These are phyloP conservation scores for Apostichopus parvimensis DNA, from an alignment of 35 echinoderm and acorn worm genomes.

Conservation along the genomic window DNA sequence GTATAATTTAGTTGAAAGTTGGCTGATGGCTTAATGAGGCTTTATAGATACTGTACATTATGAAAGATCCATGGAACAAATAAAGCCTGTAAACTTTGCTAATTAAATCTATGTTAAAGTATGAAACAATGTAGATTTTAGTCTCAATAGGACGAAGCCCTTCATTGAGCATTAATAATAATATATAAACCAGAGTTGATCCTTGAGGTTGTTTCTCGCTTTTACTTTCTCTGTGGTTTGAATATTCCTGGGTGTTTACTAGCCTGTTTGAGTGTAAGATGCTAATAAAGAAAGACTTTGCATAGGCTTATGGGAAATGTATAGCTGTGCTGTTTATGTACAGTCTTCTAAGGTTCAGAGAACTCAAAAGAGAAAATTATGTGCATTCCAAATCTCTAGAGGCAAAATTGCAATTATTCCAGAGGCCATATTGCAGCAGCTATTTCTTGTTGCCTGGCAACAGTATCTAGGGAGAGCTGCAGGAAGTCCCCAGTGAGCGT, in stretches of 20 bases:
- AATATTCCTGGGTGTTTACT: slow-evolving; percentile 21
- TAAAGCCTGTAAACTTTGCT: too few species aligned
- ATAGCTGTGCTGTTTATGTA: slow-evolving; percentile 3
- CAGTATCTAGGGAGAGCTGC: slow-evolving; percentile 49
- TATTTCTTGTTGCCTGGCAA: slow-evolving; percentile 53
- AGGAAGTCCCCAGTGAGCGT: slow-evolving; percentile 40
- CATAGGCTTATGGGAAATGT: slow-evolving; percentile 48
- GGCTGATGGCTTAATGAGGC: too few species aligned
- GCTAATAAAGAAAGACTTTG: slow-evolving; percentile 38
- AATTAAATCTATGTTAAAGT: too few species aligned
- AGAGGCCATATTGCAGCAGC: slow-evolving; percentile 58
- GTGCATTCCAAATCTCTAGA: slow-evolving; percentile 54
- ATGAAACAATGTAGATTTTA: too few species aligned
- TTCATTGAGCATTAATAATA: too few species aligned
- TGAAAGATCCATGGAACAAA: too few species aligned
- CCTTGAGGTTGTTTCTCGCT: background rate
- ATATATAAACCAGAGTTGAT: too few species aligned
- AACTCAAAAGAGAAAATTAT: slow-evolving; percentile 49
- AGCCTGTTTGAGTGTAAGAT: slow-evolving; percentile 19
- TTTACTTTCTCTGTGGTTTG: background rate
- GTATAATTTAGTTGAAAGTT: too few species aligned
- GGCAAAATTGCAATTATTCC: slow-evolving; percentile 58
- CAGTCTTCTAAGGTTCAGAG: background rate
- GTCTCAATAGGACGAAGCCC: too few species aligned
- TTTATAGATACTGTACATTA: too few species aligned